These are phyloP conservation scores for Dascyllus trimaculatus DNA, from an alignment of 2,113 vertebrate species.

Conservation along the genomic window DNA sequence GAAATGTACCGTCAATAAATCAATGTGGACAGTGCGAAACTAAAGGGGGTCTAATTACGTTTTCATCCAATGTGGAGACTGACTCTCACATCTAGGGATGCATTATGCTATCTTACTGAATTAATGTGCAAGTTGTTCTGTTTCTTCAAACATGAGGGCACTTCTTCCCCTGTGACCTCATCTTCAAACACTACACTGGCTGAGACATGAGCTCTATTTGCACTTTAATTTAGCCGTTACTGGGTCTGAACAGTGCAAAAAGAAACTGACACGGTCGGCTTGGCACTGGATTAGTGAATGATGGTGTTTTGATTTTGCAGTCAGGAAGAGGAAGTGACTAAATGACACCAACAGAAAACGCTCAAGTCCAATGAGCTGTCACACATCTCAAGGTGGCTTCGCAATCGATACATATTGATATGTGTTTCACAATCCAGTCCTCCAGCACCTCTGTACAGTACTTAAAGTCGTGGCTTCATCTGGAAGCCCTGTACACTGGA, in stretches of 20 bases:
- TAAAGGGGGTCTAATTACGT: constrained; percentile 59
- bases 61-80: constrained; percentile 38
- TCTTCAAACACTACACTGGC: constrained; percentile 46
- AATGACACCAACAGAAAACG: constrained; percentile 27
- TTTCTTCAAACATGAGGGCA: constrained; percentile 38
- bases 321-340: constrained; percentile 17
- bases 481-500: background rate
- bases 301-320: constrained; percentile 35
- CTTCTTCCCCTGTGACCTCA: constrained; percentile 34
- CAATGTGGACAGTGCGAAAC: constrained; percentile 60
- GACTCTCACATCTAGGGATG: constrained; percentile 30
- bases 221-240: constrained; percentile 38
- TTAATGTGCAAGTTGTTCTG: constrained; percentile 35
- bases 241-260: constrained; percentile 9
- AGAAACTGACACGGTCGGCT: constrained; percentile 14
- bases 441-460: constrained; percentile 3
- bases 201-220: constrained; percentile 26
- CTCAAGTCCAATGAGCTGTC: constrained; percentile 42
- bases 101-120: constrained; percentile 39
- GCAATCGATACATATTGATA: constrained; percentile 62
- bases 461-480: constrained; percentile 5
- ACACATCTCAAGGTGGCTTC: constrained; percentile 45
- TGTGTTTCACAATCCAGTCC: constrained; percentile 37
- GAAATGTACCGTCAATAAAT: constrained; percentile 65
- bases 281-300: constrained; percentile 29